Percentiles rank a stretch among this genome's conserved stretches.
Evolutionary conservation across 2,888 invertebrate genomes (phyloP).

Genomic region (Himalopsyche anomala): DNA sequence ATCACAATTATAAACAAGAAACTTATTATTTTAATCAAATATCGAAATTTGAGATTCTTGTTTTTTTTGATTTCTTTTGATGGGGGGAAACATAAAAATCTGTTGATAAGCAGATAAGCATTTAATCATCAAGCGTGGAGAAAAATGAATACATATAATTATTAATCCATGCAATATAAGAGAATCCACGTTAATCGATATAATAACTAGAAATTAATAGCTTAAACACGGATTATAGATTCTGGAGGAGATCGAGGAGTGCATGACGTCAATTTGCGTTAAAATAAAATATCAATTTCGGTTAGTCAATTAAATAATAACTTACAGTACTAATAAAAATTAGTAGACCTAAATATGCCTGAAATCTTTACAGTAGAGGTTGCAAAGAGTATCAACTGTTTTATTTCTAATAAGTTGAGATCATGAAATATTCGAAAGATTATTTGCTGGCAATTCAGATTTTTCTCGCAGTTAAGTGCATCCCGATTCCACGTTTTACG

Average conservation of each 20-base stretch:
- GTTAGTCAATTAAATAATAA: neutral
- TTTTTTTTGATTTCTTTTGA: no score
- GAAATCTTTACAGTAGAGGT: no score
- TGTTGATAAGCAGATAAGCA: neutral
- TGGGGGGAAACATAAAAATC: no score
- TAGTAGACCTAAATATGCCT: no score
- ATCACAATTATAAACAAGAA: neutral
- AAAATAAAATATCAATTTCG: neutral
- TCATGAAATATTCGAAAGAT: neutral
- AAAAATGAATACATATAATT: no score
- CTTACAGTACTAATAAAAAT: slow-evolving; percentile 9
- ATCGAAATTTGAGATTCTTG: slow-evolving; percentile 30
- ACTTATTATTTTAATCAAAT: neutral
- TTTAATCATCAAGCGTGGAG: neutral
- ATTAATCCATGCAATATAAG: no score
- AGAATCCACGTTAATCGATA: no score
- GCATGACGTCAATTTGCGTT: no score
- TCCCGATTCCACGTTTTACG: neutral
- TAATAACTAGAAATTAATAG: no score
- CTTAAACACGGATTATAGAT: no score
- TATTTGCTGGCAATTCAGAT: neutral
- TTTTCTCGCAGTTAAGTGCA: neutral
- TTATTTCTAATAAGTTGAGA: neutral
- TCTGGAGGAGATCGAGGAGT: no score
- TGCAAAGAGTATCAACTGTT: no score